Conservation (phyloP, 2,113 vertebrate genomes). For the Zosterops pallidus region DNA sequence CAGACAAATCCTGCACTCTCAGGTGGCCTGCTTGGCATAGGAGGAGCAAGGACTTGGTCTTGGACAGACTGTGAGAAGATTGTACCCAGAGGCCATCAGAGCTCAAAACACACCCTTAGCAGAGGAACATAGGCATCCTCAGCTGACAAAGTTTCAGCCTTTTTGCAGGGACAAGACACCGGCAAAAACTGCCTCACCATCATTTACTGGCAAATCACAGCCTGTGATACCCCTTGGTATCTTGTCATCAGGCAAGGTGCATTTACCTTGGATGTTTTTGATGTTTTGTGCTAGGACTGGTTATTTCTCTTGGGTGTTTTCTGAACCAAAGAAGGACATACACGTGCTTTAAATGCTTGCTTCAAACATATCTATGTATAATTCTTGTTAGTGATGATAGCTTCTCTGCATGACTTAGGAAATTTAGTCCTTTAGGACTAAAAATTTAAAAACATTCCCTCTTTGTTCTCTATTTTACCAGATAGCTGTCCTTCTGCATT, state of each 20-base stretch:
- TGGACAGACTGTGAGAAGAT: neutral
- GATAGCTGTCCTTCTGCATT: neutral
- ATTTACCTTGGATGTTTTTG: too few species aligned
- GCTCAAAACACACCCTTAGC: neutral
- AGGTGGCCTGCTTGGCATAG: neutral
- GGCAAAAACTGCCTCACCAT: accelerated
- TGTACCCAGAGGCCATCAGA: neutral
- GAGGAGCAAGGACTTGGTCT: neutral
- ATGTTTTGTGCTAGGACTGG: neutral
- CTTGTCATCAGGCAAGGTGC: neutral
- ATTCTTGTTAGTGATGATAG: neutral
- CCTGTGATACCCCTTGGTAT: neutral
- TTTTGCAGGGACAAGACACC: neutral
- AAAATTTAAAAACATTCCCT: neutral
- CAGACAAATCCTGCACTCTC: too few species aligned
- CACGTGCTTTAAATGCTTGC: neutral
- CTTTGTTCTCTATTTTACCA: neutral
- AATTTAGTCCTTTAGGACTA: neutral
- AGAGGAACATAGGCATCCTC: neutral
- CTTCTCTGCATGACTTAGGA: neutral
- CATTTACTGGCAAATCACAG: neutral
- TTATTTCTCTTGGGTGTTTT: neutral
- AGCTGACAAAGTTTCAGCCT: neutral
- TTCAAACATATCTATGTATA: neutral
- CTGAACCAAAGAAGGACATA: neutral